These are phyloP conservation scores for Nasonovia ribisnigri DNA, from an alignment of 2,888 invertebrate genomes.

Conservation along the genomic window DNA sequence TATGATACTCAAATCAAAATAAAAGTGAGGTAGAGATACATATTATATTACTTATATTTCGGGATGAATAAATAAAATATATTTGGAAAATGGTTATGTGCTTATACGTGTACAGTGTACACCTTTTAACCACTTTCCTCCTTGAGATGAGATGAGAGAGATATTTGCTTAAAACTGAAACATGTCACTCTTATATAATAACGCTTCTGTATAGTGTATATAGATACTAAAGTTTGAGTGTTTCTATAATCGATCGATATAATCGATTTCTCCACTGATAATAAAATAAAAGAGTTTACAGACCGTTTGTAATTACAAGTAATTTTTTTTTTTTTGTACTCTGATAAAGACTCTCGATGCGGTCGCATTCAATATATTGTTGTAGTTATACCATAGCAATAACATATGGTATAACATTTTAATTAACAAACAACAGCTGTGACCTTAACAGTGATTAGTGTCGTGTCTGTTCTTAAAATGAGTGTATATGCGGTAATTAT, in stretches of 20 bases:
- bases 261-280: background rate
- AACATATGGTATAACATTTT: background rate
- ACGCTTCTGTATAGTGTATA: background rate
- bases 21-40: background rate
- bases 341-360: background rate
- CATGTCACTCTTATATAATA: background rate
- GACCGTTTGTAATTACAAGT: background rate
- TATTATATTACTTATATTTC: background rate
- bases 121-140: background rate
- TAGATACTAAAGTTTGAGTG: background rate
- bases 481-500: background rate
- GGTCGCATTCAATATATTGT: background rate
- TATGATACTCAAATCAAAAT: background rate
- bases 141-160: background rate
- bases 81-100: background rate
- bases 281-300: background rate
- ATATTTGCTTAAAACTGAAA: background rate
- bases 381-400: background rate
- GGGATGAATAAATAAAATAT: background rate
- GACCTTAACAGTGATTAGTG: conserved; percentile 9
- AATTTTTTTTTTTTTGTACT: too few relatives aligned
- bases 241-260: background rate
- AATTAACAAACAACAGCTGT: conserved; percentile 26
- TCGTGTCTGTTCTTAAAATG: too few relatives aligned
- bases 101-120: background rate